phyloP scores from a whole-genome alignment of 1,140 invertebrate species.

The Aleiodes sp. region DNA sequence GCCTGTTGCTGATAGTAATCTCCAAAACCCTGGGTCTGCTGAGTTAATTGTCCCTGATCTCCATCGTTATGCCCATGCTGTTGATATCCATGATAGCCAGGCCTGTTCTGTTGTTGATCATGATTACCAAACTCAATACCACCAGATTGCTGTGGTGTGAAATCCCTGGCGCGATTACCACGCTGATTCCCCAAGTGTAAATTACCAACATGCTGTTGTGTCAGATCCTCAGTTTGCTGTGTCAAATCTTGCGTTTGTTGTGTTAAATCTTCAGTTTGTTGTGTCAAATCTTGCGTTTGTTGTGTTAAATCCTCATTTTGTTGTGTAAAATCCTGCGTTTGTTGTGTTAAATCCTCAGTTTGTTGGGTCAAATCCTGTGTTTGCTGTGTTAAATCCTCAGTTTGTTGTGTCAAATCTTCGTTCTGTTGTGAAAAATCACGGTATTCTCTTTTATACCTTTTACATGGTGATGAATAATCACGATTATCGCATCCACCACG shows the following conservation, averaged over 20 bases:
- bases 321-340: conserved; percentile 22
- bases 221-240: not conserved
- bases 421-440: conserved; percentile 12
- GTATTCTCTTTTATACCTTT: conserved; percentile 21
- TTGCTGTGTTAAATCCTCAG: conserved; percentile 41
- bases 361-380: conserved; percentile 36
- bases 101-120: not conserved
- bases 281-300: conserved; percentile 21
- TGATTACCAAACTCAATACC: not conserved
- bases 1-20: conserved; percentile 14
- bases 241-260: no score
- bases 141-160: not conserved
- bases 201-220: conserved; percentile 19
- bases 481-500: not conserved
- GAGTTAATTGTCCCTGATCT: conserved; percentile 34
- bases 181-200: not conserved
- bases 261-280: conserved; percentile 38
- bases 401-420: conserved; percentile 38
- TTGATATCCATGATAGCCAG: not conserved
- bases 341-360: conserved; percentile 33
- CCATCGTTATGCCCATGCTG: not conserved
- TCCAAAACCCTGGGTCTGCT: conserved; percentile 40
- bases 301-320: conserved; percentile 22
- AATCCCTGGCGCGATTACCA: conserved; percentile 26
- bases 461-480: conserved; percentile 2